These are phyloP conservation scores for Ginglymostoma cirratum DNA, from an alignment of 2,113 vertebrate genomes.

Conservation along the genomic window DNA sequence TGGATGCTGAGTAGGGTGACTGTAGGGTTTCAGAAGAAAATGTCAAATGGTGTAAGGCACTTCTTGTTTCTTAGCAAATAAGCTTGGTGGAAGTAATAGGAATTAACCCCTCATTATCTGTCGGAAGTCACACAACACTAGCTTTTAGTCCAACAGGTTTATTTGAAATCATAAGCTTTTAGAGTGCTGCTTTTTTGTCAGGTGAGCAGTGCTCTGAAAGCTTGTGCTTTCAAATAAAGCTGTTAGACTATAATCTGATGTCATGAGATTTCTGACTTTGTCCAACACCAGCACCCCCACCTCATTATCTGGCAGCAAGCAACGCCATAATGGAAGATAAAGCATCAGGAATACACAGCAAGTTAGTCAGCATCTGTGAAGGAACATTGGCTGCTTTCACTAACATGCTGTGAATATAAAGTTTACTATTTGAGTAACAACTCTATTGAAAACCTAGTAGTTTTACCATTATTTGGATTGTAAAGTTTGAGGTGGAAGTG, in stretches of 20 bases:
- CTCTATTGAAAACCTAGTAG: neutral
- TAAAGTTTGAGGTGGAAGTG: neutral
- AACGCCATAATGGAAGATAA: neutral
- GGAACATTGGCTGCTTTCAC: neutral
- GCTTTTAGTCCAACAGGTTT: too few relatives aligned
- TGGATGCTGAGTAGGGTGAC: neutral
- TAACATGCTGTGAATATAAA: neutral
- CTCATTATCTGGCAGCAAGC: neutral
- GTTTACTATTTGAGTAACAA: neutral
- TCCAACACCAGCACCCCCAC: too few relatives aligned
- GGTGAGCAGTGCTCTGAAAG: too few relatives aligned
- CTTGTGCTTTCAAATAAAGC: too few relatives aligned
- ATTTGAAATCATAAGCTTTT: too few relatives aligned
- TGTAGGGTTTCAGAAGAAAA: neutral
- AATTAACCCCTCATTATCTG: neutral
- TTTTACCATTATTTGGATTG: neutral
- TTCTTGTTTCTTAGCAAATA: neutral
- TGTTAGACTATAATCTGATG: too few relatives aligned
- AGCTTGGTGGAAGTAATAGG: neutral
- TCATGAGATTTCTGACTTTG: too few relatives aligned
- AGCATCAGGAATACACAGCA: neutral
- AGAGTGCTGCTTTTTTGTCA: too few relatives aligned
- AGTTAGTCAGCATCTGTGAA: neutral
- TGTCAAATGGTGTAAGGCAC: neutral
- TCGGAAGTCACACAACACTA: neutral